Base-by-base conservation (phyloP, 2,888 invertebrate species). In the Hartigia nigra region DNA sequence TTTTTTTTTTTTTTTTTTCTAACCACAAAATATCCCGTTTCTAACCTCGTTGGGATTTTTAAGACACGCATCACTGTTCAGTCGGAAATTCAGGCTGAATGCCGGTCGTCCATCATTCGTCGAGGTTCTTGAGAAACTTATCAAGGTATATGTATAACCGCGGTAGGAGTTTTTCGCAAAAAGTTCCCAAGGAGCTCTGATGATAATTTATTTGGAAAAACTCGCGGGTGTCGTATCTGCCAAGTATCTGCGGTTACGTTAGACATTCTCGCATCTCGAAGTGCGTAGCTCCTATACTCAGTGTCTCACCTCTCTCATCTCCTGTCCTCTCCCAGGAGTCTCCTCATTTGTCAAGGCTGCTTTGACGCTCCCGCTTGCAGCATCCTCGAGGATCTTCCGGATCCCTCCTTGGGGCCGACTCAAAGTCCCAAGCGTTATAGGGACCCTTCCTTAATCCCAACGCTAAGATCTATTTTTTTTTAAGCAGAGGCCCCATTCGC, bases 191-290 rank as follows among this genome's bases (percentile, higher is more conserved):
- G 76, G 76, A 55, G 55, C 76, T 31, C 31, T 23, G 75, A 75
- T 32, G 76, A 74, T 79, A 77, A 79, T 79, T 79, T 79, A 76
- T 79, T 77, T 76, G 76, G 14, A 77, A 77, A 55, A 79, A 79
- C 70, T 35, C 79, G 75, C 35, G 76, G 76, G 79, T 79, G 79
- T 79, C 76, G 70, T 77, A 74, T 79, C 76, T 77, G 36, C 75
- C 14, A 72, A 72, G 34, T 55, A 72, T 72, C 72, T 31, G 32
- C 32, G 72, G 72, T 72, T 31, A 34, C 1, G 34, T 31, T 23
- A 14, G 72, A 72, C 55, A 9, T 14, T 23, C 55, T 55, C 23
- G 23, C 5, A 55, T 9, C 55, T 55, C 55, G 55, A 23, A 55
- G 55, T 23, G 55, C 55, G 23, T 55, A 23, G 23, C 5, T 55